Percentiles rank a stretch among this genome's conserved stretches.
These are phyloP conservation scores for Autographa gamma DNA, from an alignment of 2,888 invertebrate species.

Conservation along the genomic window DNA sequence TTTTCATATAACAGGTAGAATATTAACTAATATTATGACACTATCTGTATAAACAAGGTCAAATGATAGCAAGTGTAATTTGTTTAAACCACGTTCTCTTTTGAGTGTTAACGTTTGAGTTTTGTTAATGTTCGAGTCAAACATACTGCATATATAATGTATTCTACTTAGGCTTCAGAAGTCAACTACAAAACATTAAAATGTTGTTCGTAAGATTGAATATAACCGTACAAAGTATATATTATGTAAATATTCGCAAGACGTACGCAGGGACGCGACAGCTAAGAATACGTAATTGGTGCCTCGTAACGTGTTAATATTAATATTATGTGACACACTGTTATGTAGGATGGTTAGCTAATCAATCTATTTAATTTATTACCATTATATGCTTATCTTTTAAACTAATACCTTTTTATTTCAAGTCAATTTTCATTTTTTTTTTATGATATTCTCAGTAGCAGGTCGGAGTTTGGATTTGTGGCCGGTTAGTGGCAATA, in stretches of 20 bases:
- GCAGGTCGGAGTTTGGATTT: no score
- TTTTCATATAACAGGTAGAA: no score
- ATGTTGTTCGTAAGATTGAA: neutral
- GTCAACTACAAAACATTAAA: neutral
- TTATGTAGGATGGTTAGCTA: neutral
- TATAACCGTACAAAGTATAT: neutral
- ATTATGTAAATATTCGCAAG: conserved; percentile 21
- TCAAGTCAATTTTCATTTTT: no score
- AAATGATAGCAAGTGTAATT: no score
- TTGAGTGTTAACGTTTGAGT: no score
- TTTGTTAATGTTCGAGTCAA: no score
- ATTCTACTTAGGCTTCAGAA: neutral
- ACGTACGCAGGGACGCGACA: neutral
- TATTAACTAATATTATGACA: no score
- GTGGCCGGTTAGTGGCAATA: no score
- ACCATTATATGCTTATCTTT: neutral
- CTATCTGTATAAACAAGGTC: no score
- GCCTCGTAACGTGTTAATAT: conserved; percentile 16
- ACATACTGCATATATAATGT: neutral
- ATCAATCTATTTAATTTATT: neutral
- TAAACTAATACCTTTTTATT: no score
- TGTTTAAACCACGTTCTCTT: no score
- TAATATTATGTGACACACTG: conserved; percentile 16
- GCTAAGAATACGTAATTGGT: conserved; percentile 24
- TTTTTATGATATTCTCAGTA: no score